A percentile compares a stretch with the other conserved stretches of the same genome.
phyloP scores from a whole-genome alignment of 2,113 vertebrate species.

The Halichoeres trimaculatus region DNA sequence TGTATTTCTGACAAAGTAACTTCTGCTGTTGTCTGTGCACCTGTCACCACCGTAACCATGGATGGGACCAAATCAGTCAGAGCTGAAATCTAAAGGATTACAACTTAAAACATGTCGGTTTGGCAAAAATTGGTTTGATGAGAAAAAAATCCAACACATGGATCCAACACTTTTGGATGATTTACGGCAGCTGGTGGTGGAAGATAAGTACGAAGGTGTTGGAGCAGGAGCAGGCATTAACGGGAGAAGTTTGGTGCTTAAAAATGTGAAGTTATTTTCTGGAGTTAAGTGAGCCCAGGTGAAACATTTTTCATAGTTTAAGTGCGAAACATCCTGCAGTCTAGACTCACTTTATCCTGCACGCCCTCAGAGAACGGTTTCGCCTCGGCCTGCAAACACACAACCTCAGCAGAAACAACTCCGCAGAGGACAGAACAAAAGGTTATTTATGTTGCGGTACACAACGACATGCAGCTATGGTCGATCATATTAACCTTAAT shows the following conservation, averaged over 20 bases:
- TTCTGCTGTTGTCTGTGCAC: neutral
- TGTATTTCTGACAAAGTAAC: neutral
- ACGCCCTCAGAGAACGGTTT: neutral
- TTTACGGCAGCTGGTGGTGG: neutral
- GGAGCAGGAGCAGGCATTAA: slow-evolving; percentile 12
- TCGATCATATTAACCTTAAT: slow-evolving; percentile 63
- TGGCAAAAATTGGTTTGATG: slow-evolving; percentile 5
- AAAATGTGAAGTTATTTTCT: slow-evolving; percentile 16
- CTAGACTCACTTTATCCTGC: slow-evolving; percentile 5
- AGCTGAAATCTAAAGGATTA: slow-evolving; percentile 3
- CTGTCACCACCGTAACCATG: neutral
- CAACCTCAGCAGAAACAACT: slow-evolving; percentile 35
- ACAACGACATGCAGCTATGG: slow-evolving; percentile 30
- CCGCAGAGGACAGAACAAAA: slow-evolving; percentile 29
- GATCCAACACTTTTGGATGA: neutral
- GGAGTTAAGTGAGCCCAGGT: neutral
- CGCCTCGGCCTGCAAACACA: slow-evolving; percentile 6
- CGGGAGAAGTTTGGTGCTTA: slow-evolving; percentile 14
- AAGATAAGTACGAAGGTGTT: slow-evolving; percentile 13
- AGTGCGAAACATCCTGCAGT: neutral
- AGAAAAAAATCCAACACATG: neutral
- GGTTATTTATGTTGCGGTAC: slow-evolving; percentile 42
- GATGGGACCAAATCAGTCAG: slow-evolving; percentile 23
- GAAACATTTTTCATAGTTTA: neutral
- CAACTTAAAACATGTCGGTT: neutral